phyloP scores from a whole-genome alignment of 2,113 vertebrate species.

The Galemys pyrenaicus region DNA sequence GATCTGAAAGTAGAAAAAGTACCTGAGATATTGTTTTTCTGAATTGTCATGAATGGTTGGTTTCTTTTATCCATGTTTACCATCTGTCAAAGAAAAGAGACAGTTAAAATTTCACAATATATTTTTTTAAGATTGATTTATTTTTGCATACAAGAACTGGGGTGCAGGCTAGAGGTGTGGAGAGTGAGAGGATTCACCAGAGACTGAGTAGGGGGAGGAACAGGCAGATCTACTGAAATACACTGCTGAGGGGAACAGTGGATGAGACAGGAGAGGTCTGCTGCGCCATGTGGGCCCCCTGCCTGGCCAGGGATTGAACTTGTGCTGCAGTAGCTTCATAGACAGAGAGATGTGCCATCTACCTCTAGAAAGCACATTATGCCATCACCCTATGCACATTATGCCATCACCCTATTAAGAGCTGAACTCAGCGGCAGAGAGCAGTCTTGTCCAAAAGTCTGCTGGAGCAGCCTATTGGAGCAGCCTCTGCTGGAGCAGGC shows the following conservation, averaged over 20 bases:
- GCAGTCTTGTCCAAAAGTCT: rapidly evolving
- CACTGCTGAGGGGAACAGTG: too few relatives aligned
- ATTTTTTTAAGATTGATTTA: too few relatives aligned
- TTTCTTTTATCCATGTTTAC: constrained; percentile 83
- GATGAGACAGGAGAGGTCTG: too few relatives aligned
- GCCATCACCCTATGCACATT: background rate
- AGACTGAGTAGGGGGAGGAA: too few relatives aligned
- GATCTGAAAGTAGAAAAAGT: constrained; percentile 55
- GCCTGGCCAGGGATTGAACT: too few relatives aligned
- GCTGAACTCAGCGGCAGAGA: background rate
- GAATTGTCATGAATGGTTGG: constrained; percentile 73
- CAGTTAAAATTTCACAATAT: background rate
- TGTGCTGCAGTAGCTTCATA: background rate
- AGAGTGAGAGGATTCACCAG: too few relatives aligned
- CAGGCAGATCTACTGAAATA: too few relatives aligned
- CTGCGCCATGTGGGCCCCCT: too few relatives aligned
- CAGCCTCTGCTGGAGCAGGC: background rate
- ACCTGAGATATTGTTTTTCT: constrained; percentile 84
- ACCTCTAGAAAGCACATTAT: background rate
- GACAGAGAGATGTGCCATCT: background rate
- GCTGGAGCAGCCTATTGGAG: background rate
- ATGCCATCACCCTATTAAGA: background rate
- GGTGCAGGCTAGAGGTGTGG: too few relatives aligned
- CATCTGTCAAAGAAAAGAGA: constrained; percentile 76
- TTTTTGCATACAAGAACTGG: too few relatives aligned